phyloP scores from a whole-genome alignment of 1,140 invertebrate species.

The Lordiphosa mommai region DNA sequence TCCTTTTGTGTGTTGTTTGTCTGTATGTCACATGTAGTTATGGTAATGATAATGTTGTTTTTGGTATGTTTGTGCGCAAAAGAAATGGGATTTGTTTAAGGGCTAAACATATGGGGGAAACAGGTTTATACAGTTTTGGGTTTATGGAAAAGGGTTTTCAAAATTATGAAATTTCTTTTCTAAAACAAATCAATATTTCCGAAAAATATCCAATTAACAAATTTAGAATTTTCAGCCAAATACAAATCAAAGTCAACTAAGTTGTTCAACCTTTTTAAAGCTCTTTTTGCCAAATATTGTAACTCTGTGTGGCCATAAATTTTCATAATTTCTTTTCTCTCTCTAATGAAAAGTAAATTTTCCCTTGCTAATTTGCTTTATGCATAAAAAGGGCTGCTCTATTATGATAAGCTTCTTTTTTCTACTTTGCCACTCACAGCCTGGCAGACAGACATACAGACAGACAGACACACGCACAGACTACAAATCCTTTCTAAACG shows the following conservation, averaged over 20 bases:
- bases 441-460: no score
- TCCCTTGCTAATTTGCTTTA: neutral
- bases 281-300: neutral
- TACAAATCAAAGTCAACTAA: no score
- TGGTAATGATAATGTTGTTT: constrained; percentile 19
- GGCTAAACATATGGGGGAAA: no score
- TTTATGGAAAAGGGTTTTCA: no score
- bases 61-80: neutral
- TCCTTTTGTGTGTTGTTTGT: neutral
- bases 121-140: neutral
- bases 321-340: neutral
- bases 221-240: no score
- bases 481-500: neutral
- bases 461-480: neutral
- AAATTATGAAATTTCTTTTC: neutral
- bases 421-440: no score
- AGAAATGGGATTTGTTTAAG: neutral
- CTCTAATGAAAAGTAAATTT: neutral
- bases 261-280: neutral
- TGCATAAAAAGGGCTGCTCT: neutral
- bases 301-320: neutral
- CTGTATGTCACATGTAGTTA: constrained; percentile 3
- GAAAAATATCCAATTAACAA: neutral
- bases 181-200: neutral
- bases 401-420: no score